Base-by-base conservation (phyloP, 2,888 invertebrate species). In the Corythucha ciliata region DNA sequence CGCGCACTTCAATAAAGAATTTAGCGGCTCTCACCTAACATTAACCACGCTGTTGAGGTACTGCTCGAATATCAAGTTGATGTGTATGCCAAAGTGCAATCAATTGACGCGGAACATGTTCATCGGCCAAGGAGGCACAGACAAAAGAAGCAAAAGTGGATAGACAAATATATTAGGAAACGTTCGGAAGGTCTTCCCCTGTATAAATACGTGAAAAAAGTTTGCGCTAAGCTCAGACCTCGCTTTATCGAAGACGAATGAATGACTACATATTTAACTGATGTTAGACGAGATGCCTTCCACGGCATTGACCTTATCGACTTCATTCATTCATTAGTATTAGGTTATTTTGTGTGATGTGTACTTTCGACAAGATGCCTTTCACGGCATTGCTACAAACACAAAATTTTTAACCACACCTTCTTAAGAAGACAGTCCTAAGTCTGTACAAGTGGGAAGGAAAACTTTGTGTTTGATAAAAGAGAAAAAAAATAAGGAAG, bases 21-120 rank as follows among this genome's bases (percentile, higher is more conserved):
- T 36, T 18, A 36, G 16, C 14, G 16, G 14, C 7, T 36, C 8
- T n/a, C 36, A 36, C 36, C 36, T 20, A 42, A 42, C 42, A 42
- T 24, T 42, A 5, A 42, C 42, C 42, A 42, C 42, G 42, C 42
- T 42, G 4, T 5, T 40, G 10, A 42, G 14, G 42, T 42, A 16
- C 42, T 42, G 42, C 42, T 42, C 42, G 25, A 42, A 21, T 22
- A 42, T 20, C 42, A 42, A 42, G 42, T 42, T 7, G 42, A 42
- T 20, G 42, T 42, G 22, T 42, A 42, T 24, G 7, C 42, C 21
- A 25, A 42, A 20, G 26, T 42, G 4, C 26, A 26, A 25, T 42
- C 42, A 14, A 24, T 42, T 25, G 42, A 42, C 4, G 42, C 42
- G n/a, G 42, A 42, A 24, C 21, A 42, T 25, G 42, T 42, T 42